Evolutionary conservation across 2,888 invertebrate species (phyloP), one percentile per base, ranked within the genome.

Genomic region (Bugulina stolonifera): DNA sequence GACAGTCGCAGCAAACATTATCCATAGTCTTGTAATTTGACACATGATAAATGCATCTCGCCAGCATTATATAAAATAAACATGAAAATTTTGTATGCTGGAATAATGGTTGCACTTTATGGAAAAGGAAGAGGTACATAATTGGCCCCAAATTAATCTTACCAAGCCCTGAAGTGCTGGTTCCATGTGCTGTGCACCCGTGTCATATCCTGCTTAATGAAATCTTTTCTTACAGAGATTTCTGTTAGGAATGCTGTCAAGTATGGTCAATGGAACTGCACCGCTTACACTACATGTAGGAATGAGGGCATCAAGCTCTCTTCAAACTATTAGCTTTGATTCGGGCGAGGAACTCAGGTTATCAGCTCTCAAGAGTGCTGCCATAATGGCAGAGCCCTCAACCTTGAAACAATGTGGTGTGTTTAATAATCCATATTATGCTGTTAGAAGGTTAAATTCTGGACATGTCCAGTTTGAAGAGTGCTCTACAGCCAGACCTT

Each of bases 401-500:
- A 32, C 32, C 3, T 5, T 14, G n/a, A 14, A 27, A 25, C 3
- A 32, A 32, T 64, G 64, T 34, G 64, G 64, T n/a, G 27, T 64
- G 3, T 27, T 64, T 32, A 64, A 32, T n/a, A 64, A 64, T 32
- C 64, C 64, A 14, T 32, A 25, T 34, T 64, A 29, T 34, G 64
- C 27, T 25, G 64, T 14, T 22, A 22, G 32, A 14, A 3, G 32
- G 2, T 14, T 32, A 32, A 27, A 27, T 32, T 27, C 64, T 32
- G 32, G 64, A 14, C 14, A 10, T 32, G 64, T 64, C 3, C 64
- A 64, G 34, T 64, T 64, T 64, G 64, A 32, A 14, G 64, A 64
- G 2, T 64, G 64, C 32, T 14, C 32, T 10, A 27, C 32, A 25
- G 5, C 29, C 2, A 27, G 64, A 64, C 64, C 64, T 2, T 64